These are phyloP conservation scores for Nyctibius bracteatus DNA, from an alignment of 2,113 vertebrate genomes.

Conservation along the genomic window DNA sequence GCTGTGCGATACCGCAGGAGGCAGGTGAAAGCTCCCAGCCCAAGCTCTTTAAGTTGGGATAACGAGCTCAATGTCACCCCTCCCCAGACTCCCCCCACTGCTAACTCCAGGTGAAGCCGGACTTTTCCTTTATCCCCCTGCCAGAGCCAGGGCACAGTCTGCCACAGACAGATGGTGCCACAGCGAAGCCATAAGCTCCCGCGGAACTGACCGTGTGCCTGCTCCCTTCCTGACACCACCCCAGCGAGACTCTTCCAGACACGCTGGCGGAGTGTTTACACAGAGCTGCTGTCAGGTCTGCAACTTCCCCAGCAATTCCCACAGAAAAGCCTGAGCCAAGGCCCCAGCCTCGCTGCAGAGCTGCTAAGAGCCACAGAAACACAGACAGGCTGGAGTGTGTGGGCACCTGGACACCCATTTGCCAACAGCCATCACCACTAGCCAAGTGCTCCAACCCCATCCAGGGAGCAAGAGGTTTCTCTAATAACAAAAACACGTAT, in stretches of 20 bases:
- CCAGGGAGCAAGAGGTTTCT: not conserved
- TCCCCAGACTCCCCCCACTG: not conserved
- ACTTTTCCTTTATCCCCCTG: not conserved
- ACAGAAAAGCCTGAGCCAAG: not conserved
- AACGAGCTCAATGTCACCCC: not conserved
- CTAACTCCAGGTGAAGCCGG: not conserved
- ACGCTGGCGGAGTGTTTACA: rapidly evolving
- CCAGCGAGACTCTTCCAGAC: rapidly evolving
- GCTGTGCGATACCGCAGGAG: rapidly evolving
- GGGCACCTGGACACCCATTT: rapidly evolving
- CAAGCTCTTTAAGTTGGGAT: not conserved
- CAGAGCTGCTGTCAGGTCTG: not conserved
- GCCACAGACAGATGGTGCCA: not conserved
- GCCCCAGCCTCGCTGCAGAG: not conserved
- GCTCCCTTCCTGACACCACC: too few relatives aligned
- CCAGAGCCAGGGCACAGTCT: not conserved
- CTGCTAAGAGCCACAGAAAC: not conserved
- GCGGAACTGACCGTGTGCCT: rapidly evolving
- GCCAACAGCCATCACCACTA: not conserved
- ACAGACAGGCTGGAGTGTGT: rapidly evolving
- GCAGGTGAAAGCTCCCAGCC: not conserved
- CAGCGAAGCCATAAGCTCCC: rapidly evolving
- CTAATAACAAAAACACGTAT: not conserved
- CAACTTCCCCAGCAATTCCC: not conserved
- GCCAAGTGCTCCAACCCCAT: not conserved